A percentile compares a stretch with the other conserved stretches of the same genome.
Conservation (phyloP, 1,140 invertebrate genomes). For the Drosophila melanica region DNA sequence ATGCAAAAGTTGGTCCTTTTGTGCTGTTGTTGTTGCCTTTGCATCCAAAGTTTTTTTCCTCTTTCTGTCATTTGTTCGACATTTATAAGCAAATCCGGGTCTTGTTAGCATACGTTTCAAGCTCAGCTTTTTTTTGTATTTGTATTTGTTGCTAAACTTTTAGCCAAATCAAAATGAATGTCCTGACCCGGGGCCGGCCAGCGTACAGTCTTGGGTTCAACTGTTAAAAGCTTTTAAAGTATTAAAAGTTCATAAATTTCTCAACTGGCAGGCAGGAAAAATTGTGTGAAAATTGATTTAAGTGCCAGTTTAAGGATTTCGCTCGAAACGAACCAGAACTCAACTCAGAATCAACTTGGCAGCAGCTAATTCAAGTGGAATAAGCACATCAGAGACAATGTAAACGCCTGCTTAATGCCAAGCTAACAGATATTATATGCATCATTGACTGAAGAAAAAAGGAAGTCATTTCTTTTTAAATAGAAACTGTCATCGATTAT, state of each 20-base stretch:
- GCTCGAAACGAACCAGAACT: constrained; percentile 9
- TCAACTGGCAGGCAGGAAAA: constrained; percentile 2
- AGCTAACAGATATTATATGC: constrained; percentile 4
- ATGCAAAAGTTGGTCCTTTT: constrained; percentile 63
- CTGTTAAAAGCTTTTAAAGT: constrained; percentile 67
- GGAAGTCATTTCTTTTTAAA: background rate
- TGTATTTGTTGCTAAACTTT: constrained; percentile 56
- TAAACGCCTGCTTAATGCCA: background rate
- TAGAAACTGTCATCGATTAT: background rate
- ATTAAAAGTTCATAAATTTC: constrained; percentile 63
- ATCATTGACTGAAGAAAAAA: constrained; percentile 1
- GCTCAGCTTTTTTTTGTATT: constrained; percentile 7
- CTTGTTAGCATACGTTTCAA: constrained; percentile 62
- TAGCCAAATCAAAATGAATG: constrained; percentile 71
- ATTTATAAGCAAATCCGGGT: constrained; percentile 74
- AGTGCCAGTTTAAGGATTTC: constrained; percentile 31
- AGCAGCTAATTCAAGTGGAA: constrained; percentile 32
- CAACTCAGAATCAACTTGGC: background rate
- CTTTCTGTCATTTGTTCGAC: constrained; percentile 71
- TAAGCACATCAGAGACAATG: background rate
- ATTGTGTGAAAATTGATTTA: constrained; percentile 39
- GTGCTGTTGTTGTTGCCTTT: constrained; percentile 24
- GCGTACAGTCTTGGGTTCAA: constrained; percentile 44
- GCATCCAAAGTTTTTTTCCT: constrained; percentile 42
- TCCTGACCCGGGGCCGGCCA: background rate